Conservation (phyloP, 2,113 vertebrate species). For the Anguilla rostrata region DNA sequence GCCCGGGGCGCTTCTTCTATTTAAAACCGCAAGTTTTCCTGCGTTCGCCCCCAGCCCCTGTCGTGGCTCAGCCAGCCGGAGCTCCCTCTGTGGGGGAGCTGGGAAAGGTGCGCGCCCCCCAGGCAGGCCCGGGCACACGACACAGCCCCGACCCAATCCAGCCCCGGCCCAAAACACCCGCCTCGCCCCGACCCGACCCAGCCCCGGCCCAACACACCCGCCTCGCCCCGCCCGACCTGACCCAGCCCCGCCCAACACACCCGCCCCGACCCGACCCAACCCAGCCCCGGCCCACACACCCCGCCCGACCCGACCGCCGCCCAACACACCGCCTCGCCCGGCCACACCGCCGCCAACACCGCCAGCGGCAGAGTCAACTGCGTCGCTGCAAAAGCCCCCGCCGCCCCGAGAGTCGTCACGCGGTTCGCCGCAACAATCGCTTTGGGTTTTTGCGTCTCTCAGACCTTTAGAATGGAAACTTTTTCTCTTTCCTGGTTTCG, state of each 20-base stretch:
- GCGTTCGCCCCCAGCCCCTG: conserved; percentile 43
- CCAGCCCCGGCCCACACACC: neutral
- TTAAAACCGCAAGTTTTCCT: conserved; percentile 57
- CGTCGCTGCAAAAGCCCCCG: neutral
- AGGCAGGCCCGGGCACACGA: conserved; percentile 27
- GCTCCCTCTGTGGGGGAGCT: conserved; percentile 49
- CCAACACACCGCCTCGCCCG: too few relatives aligned
- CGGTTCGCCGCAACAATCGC: neutral
- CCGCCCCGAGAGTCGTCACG: neutral
- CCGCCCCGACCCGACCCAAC: too few relatives aligned
- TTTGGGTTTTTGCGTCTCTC: neutral
- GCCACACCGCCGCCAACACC: too few relatives aligned
- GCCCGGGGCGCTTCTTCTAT: conserved; percentile 61
- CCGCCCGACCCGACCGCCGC: too few relatives aligned
- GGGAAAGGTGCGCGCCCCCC: conserved; percentile 25
- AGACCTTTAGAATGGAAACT: conserved; percentile 14
- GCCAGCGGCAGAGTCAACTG: too few relatives aligned
- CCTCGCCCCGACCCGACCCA: neutral
- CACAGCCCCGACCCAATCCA: neutral
- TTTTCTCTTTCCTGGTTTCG: neutral
- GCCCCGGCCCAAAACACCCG: neutral
- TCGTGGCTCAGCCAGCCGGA: conserved; percentile 38
- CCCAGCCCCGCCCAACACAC: too few relatives aligned
- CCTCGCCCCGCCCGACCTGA: too few relatives aligned
- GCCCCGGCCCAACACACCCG: too few relatives aligned